Percentiles rank a stretch among this genome's conserved stretches.
These are phyloP conservation scores for Tetramorium parvispinum DNA, from an alignment of 1,140 invertebrate species.

Conservation along the genomic window DNA sequence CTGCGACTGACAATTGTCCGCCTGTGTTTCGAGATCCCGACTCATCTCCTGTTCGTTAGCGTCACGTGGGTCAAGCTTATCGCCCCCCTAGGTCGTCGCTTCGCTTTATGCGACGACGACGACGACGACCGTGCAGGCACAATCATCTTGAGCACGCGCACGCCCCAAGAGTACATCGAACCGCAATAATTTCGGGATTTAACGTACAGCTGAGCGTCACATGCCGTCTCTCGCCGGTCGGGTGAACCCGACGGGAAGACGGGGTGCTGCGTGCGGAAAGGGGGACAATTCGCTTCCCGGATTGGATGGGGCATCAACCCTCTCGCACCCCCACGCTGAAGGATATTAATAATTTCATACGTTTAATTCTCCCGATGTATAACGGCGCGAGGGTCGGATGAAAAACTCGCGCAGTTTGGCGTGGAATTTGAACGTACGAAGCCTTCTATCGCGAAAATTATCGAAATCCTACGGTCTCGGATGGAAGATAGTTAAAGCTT, in stretches of 20 bases:
- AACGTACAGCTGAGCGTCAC: conserved; percentile 81
- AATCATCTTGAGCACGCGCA: conserved; percentile 60
- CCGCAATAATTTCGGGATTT: conserved; percentile 81
- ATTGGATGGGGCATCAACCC: conserved; percentile 72
- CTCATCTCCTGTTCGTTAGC: conserved; percentile 36
- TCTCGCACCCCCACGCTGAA: conserved; percentile 59
- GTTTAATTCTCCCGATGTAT: conserved; percentile 73
- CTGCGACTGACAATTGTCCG: conserved; percentile 36
- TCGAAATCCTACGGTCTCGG: background rate
- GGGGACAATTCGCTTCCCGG: conserved; percentile 78
- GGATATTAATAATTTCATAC: conserved; percentile 81
- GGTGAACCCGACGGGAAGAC: conserved; percentile 52
- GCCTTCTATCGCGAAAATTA: background rate
- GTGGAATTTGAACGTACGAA: background rate
- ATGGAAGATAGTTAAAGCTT: background rate
- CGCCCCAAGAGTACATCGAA: conserved; percentile 42
- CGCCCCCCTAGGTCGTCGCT: background rate
- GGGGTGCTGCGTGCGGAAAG: conserved; percentile 52
- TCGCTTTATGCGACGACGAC: conserved; percentile 21
- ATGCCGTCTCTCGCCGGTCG: conserved; percentile 66
- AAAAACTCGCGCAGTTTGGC: background rate
- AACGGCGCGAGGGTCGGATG: background rate
- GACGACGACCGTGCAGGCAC: conserved; percentile 11
- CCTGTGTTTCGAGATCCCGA: background rate
- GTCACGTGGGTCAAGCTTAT: conserved; percentile 48